Base-by-base conservation (phyloP, 2,113 vertebrate species). In the Bufo bufo region DNA sequence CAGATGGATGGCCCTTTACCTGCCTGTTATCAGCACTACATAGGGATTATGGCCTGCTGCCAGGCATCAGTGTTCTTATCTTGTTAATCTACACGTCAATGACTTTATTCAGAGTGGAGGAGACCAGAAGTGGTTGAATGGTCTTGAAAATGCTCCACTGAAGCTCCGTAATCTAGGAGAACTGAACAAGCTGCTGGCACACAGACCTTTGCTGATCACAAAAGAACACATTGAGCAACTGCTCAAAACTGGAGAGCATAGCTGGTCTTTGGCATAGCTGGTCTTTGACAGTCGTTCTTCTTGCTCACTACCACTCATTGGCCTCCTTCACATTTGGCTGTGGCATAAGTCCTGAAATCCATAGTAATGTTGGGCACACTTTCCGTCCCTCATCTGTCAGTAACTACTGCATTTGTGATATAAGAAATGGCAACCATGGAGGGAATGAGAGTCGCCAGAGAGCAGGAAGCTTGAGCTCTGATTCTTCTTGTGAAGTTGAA, bases 21-120 rank as follows among this genome's bases (percentile, higher is more conserved):
- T 80, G 95, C 97, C 79, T 96, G 97, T 95, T 98, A 97, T 93
- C 96, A 98, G 87, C 98, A 99, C 96, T 99, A 99, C 95, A 99
- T 99, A 75, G 97, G 97, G 90, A 99, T 99, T 91, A 99, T 99
- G 98, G 98, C 99, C 98, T 54, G 98, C 98, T 89, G 98, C 98
- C 83, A 94, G 97, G 85, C 98, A 99, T 90, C 98, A 97, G 92
- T 99, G 98, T 87, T 98, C 98, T 50, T 98, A 99, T 82, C 92
- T 99, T 91, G 98, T 99, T 90, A 99, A 99, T 90, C 95, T 99
- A 50, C 98, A 99, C 0, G 98, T 99, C 90, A 98, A 96, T 82
- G 98, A 98, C 90, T 99, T 99, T 92, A 96, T 99, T 90, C 98
- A 99, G 90, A 97, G 98, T 0, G 97, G 98, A 3, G 98, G 98